Evolutionary conservation across 2,888 invertebrate genomes (phyloP).

Genomic region (Ennomos erosarius): DNA sequence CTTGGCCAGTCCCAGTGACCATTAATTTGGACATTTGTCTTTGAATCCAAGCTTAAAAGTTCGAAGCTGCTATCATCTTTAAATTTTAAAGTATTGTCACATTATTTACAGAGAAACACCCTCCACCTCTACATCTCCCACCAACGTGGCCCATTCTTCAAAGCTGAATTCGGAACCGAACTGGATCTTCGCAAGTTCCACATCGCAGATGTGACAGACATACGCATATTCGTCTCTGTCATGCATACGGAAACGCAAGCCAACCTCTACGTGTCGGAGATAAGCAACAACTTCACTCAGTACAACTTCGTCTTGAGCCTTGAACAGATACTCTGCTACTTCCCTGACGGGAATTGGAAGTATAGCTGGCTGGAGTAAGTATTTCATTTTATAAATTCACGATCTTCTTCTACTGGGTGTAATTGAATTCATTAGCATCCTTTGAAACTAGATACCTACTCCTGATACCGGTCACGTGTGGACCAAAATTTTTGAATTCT

Average conservation of each 20-base stretch:
- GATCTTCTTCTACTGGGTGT: too few species aligned
- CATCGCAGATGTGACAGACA: slow-evolving; percentile 93
- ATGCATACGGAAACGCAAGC: slow-evolving; percentile 90
- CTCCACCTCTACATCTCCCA: slow-evolving; percentile 91
- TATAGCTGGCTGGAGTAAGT: slow-evolving; percentile 93
- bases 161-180: slow-evolving; percentile 91
- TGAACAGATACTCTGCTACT: slow-evolving; percentile 92
- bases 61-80: too few species aligned
- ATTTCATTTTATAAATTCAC: not conserved
- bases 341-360: slow-evolving; percentile 92
- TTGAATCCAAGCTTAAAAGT: too few species aligned
- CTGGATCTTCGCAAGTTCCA: slow-evolving; percentile 89
- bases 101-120: slow-evolving; percentile 69
- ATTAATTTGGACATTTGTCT: too few species aligned
- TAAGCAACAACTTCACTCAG: slow-evolving; percentile 86
- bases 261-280: slow-evolving; percentile 93
- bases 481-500: too few species aligned
- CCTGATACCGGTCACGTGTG: too few species aligned
- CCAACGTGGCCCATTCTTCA: slow-evolving; percentile 88
- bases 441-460: too few species aligned
- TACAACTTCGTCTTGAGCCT: slow-evolving; percentile 92
- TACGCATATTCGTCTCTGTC: slow-evolving; percentile 92
- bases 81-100: not conserved
- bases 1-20: too few species aligned
- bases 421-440: too few species aligned